Evolutionary conservation across 1,140 invertebrate genomes (phyloP), one percentile per base, ranked within the genome.

Genomic region (Diorhabda elongata): DNA sequence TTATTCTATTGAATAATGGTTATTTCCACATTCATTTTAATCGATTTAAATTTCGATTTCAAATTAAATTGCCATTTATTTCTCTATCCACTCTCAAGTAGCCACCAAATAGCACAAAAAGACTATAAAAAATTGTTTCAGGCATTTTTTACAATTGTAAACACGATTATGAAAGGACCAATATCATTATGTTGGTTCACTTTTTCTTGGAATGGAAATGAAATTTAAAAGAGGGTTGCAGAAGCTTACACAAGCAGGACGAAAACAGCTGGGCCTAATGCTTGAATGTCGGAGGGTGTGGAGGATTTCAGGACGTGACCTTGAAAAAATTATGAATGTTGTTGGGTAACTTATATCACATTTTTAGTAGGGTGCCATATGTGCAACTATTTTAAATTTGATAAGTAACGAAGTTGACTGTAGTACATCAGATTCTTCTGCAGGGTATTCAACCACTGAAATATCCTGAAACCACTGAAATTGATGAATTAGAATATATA

Each of bases 321-420:
- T 66, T 66, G 65, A 66, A 66, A 58, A 66, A 66, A 66, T 66
- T 66, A 66, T 66, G 58, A 61, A 66, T 66, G 65, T 66, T 66
- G 59, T 47, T n/a, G 26, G 42, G 44, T 60, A 59, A 66, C 57
- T 66, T 66, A 58, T 42, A 47, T 60, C 4, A 66, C 44, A 42
- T n/a, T 41, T 43, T 41, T 42, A 4, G 42, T 43, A n/a, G 42
- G 42, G 65, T n/a, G 57, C 56, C 6, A 60, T 66, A 66, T 58
- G 43, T 57, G 3, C 42, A 9, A 45, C 45, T 64, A 41, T 64
- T 42, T 52, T 60, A 26, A 42, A 26, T 11, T 11, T 26, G 26
- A 26, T 26, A 26, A 26, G 26, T 26, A 26, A 26, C 26, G 26
- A 26, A 26, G 26, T 1, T 26, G 0, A 1, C 26, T 26, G 26